Conservation (phyloP, 2,888 invertebrate species). For the Drosophila robusta region DNA sequence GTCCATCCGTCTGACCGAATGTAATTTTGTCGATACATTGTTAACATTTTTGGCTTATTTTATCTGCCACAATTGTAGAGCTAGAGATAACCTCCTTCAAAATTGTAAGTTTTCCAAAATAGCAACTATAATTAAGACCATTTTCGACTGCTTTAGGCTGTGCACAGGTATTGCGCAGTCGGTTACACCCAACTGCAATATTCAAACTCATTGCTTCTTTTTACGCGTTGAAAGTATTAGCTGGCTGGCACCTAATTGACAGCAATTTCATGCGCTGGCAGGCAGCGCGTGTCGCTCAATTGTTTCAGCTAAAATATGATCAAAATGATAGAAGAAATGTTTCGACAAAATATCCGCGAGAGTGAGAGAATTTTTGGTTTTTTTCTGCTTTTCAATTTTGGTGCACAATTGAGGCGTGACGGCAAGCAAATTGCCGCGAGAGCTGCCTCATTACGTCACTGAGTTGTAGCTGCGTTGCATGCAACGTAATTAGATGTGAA, state of each 20-base stretch:
- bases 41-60: too few relatives aligned
- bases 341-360: neutral
- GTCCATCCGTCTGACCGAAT: too few relatives aligned
- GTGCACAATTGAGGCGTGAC: conserved; percentile 76
- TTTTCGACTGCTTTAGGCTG: too few relatives aligned
- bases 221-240: conserved; percentile 17
- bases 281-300: conserved; percentile 77
- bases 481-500: conserved; percentile 68
- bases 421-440: conserved; percentile 72
- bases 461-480: conserved; percentile 72
- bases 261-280: conserved; percentile 77
- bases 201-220: too few relatives aligned
- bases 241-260: conserved; percentile 56
- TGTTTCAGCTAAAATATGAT: conserved; percentile 79
- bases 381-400: conserved; percentile 66
- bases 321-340: conserved; percentile 18
- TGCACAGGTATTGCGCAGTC: too few relatives aligned
- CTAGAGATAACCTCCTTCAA: too few relatives aligned
- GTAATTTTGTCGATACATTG: too few relatives aligned
- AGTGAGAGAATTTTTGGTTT: conserved; percentile 54
- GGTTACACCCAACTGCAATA: too few relatives aligned
- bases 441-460: conserved; percentile 81
- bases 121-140: too few relatives aligned
- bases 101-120: too few relatives aligned
- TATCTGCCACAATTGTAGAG: too few relatives aligned